Evolutionary conservation across 1,140 invertebrate species (phyloP).

Genomic region (Euwallacea fornicatus): DNA sequence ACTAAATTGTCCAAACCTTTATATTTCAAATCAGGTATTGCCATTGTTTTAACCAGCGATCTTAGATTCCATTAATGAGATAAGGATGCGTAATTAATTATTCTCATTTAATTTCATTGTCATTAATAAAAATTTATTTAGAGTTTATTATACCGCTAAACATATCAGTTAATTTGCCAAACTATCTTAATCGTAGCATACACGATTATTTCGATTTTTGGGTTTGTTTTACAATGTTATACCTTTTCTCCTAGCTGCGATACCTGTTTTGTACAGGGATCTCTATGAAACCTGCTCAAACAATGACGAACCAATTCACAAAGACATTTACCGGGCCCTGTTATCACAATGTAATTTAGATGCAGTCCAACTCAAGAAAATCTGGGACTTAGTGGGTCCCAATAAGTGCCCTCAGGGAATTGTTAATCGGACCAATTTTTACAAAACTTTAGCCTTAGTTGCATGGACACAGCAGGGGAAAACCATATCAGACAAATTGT

Average conservation of each 20-base stretch:
- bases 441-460: constrained; percentile 69
- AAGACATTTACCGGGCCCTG: constrained; percentile 65
- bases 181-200: no score
- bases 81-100: no score
- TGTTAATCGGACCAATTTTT: constrained; percentile 62
- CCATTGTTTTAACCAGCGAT: no score
- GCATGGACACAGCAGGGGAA: constrained; percentile 73
- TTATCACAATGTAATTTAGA: constrained; percentile 65
- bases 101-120: no score
- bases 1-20: no score
- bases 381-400: constrained; percentile 68
- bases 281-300: constrained; percentile 66
- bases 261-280: constrained; percentile 66
- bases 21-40: no score
- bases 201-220: no score
- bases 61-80: no score
- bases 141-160: no score
- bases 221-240: background rate
- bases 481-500: constrained; percentile 64
- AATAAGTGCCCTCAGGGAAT: constrained; percentile 56
- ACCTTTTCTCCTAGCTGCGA: constrained; percentile 57
- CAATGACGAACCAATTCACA: constrained; percentile 63
- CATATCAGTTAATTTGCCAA: no score
- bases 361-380: constrained; percentile 61
- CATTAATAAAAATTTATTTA: no score